Evolutionary conservation across 2,797 vertebrate genomes (phyloP), one percentile per base, ranked within the genome.

Genomic region (Chanos chanos): DNA sequence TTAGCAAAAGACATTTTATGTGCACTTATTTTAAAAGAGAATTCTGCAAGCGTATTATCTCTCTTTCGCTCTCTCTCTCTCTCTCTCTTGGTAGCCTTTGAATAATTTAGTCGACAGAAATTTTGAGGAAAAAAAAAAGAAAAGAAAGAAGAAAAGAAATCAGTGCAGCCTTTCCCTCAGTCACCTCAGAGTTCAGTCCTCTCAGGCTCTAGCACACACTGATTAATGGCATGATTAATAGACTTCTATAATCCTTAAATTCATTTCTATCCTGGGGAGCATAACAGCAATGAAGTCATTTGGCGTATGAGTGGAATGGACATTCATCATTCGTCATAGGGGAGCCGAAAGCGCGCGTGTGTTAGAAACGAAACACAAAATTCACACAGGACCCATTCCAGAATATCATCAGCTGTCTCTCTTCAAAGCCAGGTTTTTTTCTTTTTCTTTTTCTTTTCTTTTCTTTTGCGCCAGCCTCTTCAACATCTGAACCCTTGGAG

Each of bases 371-470:
- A n/a, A n/a, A n/a, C n/a, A n/a, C n/a, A n/a, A n/a, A n/a, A n/a
- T n/a, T n/a, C n/a, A n/a, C n/a, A n/a, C n/a, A n/a, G n/a, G n/a
- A n/a, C n/a, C n/a, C n/a, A n/a, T n/a, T n/a, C n/a, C n/a, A n/a
- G n/a, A n/a, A n/a, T n/a, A n/a, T n/a, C n/a, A n/a, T n/a, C n/a
- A n/a, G n/a, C 64, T 3, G 13, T 19, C 51, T 71, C 28, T 65
- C 57, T 43, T 49, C 64, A 68, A 22, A 63, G 73, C 71, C 61
- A 72, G 70, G 64, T 74, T 74, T 60, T 76, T 71, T 64, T 52
- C 66, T 61, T 24, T n/a, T n/a, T n/a, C n/a, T n/a, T n/a, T n/a
- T n/a, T n/a, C n/a, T n/a, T n/a, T n/a, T n/a, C n/a, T n/a, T n/a
- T n/a, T n/a, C n/a, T n/a, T n/a, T n/a, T n/a, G n/a, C n/a, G n/a